Base-by-base conservation (phyloP, 2,888 invertebrate genomes). In the Troilus luridus region DNA sequence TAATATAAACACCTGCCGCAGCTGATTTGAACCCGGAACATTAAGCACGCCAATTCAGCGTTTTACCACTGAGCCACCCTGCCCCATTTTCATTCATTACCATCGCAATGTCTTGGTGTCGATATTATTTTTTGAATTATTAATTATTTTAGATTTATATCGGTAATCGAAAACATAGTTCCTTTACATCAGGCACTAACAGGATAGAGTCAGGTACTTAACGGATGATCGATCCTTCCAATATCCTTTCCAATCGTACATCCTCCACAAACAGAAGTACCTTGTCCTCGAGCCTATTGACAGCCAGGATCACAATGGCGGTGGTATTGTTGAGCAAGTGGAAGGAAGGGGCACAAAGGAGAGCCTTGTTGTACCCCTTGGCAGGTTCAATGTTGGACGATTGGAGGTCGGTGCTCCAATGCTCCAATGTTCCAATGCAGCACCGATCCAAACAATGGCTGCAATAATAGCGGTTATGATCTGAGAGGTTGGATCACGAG, bases 271-370 rank as follows among this genome's bases (percentile, higher is more conserved):
- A 81, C 54, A 56, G 56, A 85, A 56, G 56, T 11, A 58, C 85
- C 85, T 85, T 85, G 85, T 85, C 85, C 85, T 85, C 85, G 56
- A 7, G n/a, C 7, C 85, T 85, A 85, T 85, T 85, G 85, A 85
- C 21, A 21, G 54, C 54, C 12, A n/a, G 14, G 56, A 10, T n/a
- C 12, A 85, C 85, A 85, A 85, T 56, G 85, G 56, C 56, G 56
- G 56, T 7, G 21, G 21, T 58, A 85, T 85, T 85, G 85, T 85
- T 56, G 41, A 11, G 12, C 85, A 56, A 77, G 56, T 85, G 85
- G 85, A 85, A 85, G 85, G 85, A 85, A 56, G 56, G 56, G 56
- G 56, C 56, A 85, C 54, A 56, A 58, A 85, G 85, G 7, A n/a
- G 56, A 54, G 21, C 56, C 56, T 54, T 58, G 56, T 54, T 58